phyloP scores from a whole-genome alignment of 2,113 vertebrate species.

The Phalacrocorax pelagicus region DNA sequence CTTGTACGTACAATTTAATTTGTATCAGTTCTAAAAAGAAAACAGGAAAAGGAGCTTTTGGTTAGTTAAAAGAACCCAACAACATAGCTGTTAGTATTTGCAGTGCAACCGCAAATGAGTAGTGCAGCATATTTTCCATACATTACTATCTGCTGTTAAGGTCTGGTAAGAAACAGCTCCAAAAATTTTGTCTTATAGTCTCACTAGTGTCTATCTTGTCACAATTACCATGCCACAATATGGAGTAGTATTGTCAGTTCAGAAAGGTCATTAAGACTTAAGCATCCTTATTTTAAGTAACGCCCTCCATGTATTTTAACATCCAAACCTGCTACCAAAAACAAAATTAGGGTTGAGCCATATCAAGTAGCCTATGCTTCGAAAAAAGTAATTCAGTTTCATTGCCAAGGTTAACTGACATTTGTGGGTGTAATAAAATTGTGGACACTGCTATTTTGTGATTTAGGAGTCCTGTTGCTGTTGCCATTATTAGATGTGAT shows the following conservation, averaged over 20 bases:
- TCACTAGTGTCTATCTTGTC: not conserved
- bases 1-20: not conserved
- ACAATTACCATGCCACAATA: not conserved
- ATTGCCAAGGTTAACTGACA: constrained; percentile 28
- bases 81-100: not conserved
- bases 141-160: not conserved
- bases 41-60: not conserved
- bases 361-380: not conserved
- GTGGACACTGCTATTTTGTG: not conserved
- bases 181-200: not conserved
- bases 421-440: constrained; percentile 2
- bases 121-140: not conserved
- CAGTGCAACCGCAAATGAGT: not conserved
- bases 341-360: constrained; percentile 19
- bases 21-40: not conserved
- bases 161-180: not conserved
- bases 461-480: not conserved
- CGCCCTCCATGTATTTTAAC: not conserved
- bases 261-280: not conserved
- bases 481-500: not conserved
- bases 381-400: constrained; percentile 6
- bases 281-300: not conserved
- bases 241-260: not conserved
- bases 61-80: not conserved
- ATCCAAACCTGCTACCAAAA: not conserved